Conservation (phyloP, 2,888 invertebrate species). For the Melinopterus prodromus region DNA sequence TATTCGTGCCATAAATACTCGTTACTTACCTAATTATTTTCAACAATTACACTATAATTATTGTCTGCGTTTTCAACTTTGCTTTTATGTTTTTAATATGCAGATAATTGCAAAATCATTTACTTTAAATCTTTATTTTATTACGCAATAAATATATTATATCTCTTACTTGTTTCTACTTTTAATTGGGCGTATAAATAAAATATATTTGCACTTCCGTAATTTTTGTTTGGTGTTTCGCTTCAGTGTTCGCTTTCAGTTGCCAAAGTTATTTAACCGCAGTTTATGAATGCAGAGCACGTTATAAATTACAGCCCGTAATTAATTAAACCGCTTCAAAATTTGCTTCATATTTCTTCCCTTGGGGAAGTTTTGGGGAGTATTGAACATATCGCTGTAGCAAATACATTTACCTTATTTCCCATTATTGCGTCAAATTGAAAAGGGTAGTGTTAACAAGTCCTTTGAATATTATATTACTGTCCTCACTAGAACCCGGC, state of each 20-base stretch:
- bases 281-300: neutral
- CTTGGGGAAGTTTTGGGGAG: neutral
- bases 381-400: neutral
- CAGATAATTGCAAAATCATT: too few relatives aligned
- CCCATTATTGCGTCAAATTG: neutral
- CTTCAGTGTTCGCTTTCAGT: neutral
- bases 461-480: neutral
- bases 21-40: too few relatives aligned
- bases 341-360: neutral
- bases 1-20: too few relatives aligned
- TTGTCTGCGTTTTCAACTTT: too few relatives aligned
- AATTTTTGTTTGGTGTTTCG: neutral
- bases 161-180: neutral
- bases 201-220: neutral
- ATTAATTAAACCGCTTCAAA: neutral
- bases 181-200: neutral
- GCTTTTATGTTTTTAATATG: too few relatives aligned
- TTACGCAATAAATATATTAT: too few relatives aligned
- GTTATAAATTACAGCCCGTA: neutral
- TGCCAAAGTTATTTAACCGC: neutral
- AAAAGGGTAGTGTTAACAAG: neutral
- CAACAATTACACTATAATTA: too few relatives aligned
- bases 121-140: too few relatives aligned
- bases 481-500: neutral
- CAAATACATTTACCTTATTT: neutral